Evolutionary conservation across 2,888 invertebrate species (phyloP), one percentile per base, ranked within the genome.

Genomic region (Trichopria drosophilae): DNA sequence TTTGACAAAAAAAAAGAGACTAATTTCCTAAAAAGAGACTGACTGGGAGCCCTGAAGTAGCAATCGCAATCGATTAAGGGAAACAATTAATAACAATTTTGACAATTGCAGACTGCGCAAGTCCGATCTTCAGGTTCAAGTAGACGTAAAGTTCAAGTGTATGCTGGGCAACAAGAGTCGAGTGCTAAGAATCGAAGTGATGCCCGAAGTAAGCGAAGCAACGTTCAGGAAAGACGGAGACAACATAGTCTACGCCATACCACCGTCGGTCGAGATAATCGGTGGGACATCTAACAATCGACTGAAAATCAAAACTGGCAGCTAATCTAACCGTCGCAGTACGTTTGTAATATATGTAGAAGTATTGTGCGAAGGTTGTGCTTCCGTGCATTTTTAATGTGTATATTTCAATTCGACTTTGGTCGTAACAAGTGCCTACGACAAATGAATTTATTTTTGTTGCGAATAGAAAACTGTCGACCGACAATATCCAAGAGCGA

Each of bases 111-210:
- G 91, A 73, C 72, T 86, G 47, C 83, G 84, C 34, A 82, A 84
- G 6, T 78, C 80, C 1, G 90, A 92, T 50, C 73, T 95, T 18
- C 77, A 82, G 16, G 89, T 91, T 10, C 87, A 84, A 44, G 86
- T 92, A 3, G 85, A 84, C 53, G 85, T 84, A 3, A 78, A 74
- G 50, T 84, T 93, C 52, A 84, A 86, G 60, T 93, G 93, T 73
- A 89, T 86, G 68, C 80, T 96, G 57, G 94, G 93, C 39, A 88
- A 89, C 61, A 93, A 92, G 77, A 79, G 84, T 29, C 78, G 82
- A 53, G 73, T 79, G 23, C 75, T 87, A 36, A 76, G 78, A 36
- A 79, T 87, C 13, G 81, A 84, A 68, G 80, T 82, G n/a, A 78
- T 74, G 46, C 77, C 81, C 1, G 81, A 81, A 34, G 75, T 78